Evolutionary conservation across 1,140 invertebrate species (phyloP), one percentile per base, ranked within the genome.

Genomic region (Hylaeus volcanicus): DNA sequence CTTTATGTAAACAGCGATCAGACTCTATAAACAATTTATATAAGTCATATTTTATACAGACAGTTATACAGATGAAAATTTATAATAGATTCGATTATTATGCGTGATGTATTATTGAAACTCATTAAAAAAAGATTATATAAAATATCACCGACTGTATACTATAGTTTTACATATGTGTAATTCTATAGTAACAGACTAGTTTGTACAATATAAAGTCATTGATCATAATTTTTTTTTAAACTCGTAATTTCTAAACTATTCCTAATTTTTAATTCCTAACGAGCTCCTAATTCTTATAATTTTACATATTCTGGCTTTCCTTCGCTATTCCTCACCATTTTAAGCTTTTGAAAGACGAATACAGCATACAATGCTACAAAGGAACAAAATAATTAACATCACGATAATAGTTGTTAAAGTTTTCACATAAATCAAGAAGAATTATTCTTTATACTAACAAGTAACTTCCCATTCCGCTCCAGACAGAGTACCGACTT

Each of bases 391-490:
- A 61, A 43, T 48, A 14, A 3, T 41, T 68, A 63, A 76, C 70
- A 71, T 69, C 60, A 45, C 60, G 26, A 48, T 69, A 15, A 12
- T 5, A 56, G 15, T 43, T 12, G 39, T 55, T 45, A 74, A 75
- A 77, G 77, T 45, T 48, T 51, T 81, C 45, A 73, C 41, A 77
- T 58, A 81, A 78, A 86, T 56, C 0, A 15, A 58, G 11, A 48
- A 60, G 61, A 68, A 55, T 79, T 37, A 60, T 75, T 75, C 77
- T 77, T 94, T 75, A 64, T 85, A 95, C 96, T 96, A 94, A 97
- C 97, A 97, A 79, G 96, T 95, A 74, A 97, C 98, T 94, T 99
- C 98, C 98, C 98, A 99, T 93, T 99, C 98, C 26, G 96, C 95
- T 88, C 95, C 95, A 12, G 97, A 98, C 74, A 99, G 94, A 15